Evolutionary conservation across 2,113 vertebrate genomes (phyloP), one percentile per base, ranked within the genome.

Genomic region (Ondatra zibethicus): DNA sequence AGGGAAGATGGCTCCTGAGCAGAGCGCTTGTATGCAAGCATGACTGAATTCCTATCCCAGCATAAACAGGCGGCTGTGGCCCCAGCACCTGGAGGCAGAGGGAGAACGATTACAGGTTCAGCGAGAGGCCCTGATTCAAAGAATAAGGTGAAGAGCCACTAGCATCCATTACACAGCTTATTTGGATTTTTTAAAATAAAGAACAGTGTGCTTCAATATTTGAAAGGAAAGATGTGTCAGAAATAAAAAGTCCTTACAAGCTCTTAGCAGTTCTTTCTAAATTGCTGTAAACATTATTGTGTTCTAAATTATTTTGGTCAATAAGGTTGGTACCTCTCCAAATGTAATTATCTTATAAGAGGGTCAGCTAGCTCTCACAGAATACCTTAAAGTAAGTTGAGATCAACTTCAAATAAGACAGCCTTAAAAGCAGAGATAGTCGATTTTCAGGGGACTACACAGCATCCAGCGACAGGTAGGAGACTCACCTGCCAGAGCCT

Each of bases 401-500:
- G 65, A 55, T 19, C 5, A 61, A 5, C 45, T 36, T 50, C 16
- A 52, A 36, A 63, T 13, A 50, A 19, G 29, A 52, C 27, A 65
- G 42, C 50, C 12, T 10, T 17, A n/a, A 21, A 33, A 23, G n/a
- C 45, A 29, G 61, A 65, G 58, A 11, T 1, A 3, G 66, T 12
- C n/a, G 7, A 52, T 75, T 63, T 50, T 90, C 66, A 16, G 52
- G 78, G 72, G 36, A 27, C 52, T 0, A 0, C 2, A 36, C 17
- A 8, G 31, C 72, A n/a, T 33, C n/a, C 65, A 0, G 2, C 12
- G 84, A 19, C 0, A 25, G 52, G 10, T 4, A 0, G 39, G 39
- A 68, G 42, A 63, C 98, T 94, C 97, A 99, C 99, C 99, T 98
- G 99, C 99, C 58, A 99, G 97, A 47, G 99, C 99, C 97, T 99